Base-by-base conservation (phyloP, 2,113 vertebrate genomes). In the Polypterus senegalus region DNA sequence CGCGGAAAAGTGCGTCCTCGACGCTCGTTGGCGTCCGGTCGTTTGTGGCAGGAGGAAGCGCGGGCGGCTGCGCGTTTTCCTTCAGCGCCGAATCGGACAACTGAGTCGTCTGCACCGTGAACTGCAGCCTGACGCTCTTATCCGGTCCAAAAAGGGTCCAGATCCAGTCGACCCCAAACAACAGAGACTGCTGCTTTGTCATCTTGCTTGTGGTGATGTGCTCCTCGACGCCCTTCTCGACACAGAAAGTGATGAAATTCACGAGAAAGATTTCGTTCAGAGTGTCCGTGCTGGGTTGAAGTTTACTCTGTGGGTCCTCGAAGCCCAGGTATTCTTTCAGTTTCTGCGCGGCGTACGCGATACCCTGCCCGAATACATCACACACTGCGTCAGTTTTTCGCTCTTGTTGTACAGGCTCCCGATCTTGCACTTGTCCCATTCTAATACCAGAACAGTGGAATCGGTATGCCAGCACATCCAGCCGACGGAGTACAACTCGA, bases 311-410 rank as follows among this genome's bases (percentile, higher is more conserved):
- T 2, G 76, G 76, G 57, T 77, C 79, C 53, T 81, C 27, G 1
- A 85, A 84, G 3, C 74, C 76, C 1, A 86, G 70, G 4, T 66
- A 83, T 9, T 74, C 74, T 67, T 73, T 69, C 51, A 85, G 67
- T 48, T 73, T 77, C 54, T 74, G 70, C 4, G 79, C 73, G 0
- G 75, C 76, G 0, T 66, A 61, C 48, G 70, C 59, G 3, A 73
- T n/a, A 0, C 70, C 81, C 54, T 64, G 72, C 53, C 75, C 72
- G 66, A 82, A 76, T 27, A 74, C 69, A 55, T 83, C 70, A 5
- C 71, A 73, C 7, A 73, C 2, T 2, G n/a, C 1, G 61, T 82
- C 76, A 43, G 59, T 45, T 47, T 70, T 67, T 9, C 46, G 9
- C 10, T 64, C 71, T 46, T 66, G 60, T 44, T 49, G 60, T 5